Conservation (phyloP, 2,888 invertebrate species). For the Atethmia centrago region DNA sequence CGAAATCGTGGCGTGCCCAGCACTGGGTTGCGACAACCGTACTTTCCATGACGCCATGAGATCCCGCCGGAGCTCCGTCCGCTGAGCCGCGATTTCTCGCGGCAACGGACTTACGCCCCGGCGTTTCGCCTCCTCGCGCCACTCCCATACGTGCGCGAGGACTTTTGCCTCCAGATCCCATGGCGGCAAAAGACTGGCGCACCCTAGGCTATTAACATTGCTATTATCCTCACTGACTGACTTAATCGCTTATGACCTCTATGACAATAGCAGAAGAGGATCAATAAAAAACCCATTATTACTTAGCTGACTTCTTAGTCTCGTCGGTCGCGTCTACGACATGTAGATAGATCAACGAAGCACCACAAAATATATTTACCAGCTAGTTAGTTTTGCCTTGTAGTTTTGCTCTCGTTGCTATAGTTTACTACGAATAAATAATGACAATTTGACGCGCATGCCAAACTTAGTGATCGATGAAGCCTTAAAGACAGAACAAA, state of each 20-base stretch:
- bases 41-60: too few species aligned
- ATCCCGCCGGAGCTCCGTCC: too few species aligned
- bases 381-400: neutral
- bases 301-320: constrained; percentile 21
- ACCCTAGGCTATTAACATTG: constrained; percentile 11
- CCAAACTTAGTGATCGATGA: neutral
- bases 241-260: constrained; percentile 36
- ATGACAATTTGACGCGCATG: too few species aligned
- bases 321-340: neutral
- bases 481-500: neutral
- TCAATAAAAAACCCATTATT: constrained; percentile 45
- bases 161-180: too few species aligned
- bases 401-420: neutral
- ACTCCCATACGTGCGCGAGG: too few species aligned
- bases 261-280: constrained; percentile 27
- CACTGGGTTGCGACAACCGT: too few species aligned
- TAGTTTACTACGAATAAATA: neutral
- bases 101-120: too few species aligned
- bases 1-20: too few species aligned
- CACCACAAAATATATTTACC: neutral
- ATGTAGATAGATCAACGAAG: constrained; percentile 18
- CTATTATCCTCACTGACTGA: constrained; percentile 18
- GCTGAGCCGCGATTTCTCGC: too few species aligned
- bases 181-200: too few species aligned
- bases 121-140: too few species aligned